A percentile compares a stretch with the other conserved stretches of the same genome.
Evolutionary conservation across 2,888 invertebrate genomes (phyloP).

Genomic region (Pheosia tremula): DNA sequence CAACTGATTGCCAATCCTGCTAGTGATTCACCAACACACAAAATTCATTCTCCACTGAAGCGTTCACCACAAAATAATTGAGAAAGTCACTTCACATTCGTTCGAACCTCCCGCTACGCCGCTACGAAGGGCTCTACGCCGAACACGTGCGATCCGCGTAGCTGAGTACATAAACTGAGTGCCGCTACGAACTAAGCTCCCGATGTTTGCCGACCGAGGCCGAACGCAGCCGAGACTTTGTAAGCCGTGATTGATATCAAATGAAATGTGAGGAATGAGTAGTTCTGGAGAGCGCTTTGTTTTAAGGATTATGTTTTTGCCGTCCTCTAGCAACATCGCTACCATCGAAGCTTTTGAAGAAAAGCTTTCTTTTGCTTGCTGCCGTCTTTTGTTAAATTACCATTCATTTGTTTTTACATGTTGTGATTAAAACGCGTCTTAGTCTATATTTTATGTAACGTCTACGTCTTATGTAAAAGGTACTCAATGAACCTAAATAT

Average conservation of each 20-base stretch:
- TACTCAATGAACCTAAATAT: no score
- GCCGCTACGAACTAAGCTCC: constrained; percentile 58
- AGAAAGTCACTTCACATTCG: constrained; percentile 54
- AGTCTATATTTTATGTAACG: no score
- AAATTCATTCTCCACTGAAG: constrained; percentile 46
- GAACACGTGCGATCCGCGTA: constrained; percentile 68
- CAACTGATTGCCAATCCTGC: constrained; percentile 51
- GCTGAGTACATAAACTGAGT: constrained; percentile 71
- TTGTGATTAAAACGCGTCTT: not conserved
- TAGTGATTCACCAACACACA: constrained; percentile 58
- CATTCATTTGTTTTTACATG: not conserved
- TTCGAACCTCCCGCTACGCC: constrained; percentile 47
- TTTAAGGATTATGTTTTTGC: constrained; percentile 73
- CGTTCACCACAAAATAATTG: constrained; percentile 45
- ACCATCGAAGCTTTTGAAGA: constrained; percentile 38
- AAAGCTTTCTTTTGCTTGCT: constrained; percentile 25
- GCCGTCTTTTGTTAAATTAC: not conserved
- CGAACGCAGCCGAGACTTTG: constrained; percentile 68
- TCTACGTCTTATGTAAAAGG: no score
- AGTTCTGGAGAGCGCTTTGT: constrained; percentile 78
- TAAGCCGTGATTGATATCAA: constrained; percentile 83
- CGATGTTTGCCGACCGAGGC: constrained; percentile 64
- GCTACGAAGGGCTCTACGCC: constrained; percentile 58
- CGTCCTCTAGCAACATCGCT: constrained; percentile 31
- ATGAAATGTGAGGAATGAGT: constrained; percentile 83